These are phyloP conservation scores for Lucifuga dentata DNA, from an alignment of 2,113 vertebrate genomes.

Conservation along the genomic window DNA sequence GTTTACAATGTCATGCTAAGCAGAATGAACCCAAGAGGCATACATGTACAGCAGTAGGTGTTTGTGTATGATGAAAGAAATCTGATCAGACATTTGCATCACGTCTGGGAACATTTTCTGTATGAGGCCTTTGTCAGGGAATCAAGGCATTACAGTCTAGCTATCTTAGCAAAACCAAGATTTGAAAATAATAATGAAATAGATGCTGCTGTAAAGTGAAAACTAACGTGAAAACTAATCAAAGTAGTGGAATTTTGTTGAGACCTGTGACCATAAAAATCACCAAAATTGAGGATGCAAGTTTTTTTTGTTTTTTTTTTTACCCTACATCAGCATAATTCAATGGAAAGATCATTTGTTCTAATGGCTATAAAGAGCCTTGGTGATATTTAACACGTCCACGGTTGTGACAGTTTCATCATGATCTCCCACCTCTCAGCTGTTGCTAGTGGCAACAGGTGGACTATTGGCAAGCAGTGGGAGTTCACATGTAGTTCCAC, in stretches of 20 bases:
- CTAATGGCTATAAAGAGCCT: constrained; percentile 7
- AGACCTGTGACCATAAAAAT: too few species aligned
- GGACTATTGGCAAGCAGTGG: constrained; percentile 24
- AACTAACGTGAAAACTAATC: too few species aligned
- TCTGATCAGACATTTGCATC: constrained; percentile 49
- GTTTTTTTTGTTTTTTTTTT: neutral
- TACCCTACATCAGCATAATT: neutral
- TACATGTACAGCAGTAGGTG: constrained; percentile 54
- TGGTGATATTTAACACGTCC: constrained; percentile 31
- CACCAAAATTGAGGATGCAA: too few species aligned
- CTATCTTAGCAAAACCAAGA: neutral
- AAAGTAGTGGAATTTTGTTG: too few species aligned
- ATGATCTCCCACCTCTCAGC: constrained; percentile 22
- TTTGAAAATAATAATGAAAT: neutral
- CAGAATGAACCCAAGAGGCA: constrained; percentile 31
- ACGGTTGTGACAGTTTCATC: constrained; percentile 41
- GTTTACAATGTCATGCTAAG: constrained; percentile 8
- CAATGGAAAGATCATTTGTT: neutral
- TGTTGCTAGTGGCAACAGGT: constrained; percentile 73
- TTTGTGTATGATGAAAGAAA: constrained; percentile 35
- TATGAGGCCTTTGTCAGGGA: neutral
- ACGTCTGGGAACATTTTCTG: constrained; percentile 36
- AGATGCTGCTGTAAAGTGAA: neutral
- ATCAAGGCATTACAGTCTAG: too few species aligned
- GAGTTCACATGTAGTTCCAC: constrained; percentile 14